Evolutionary conservation across 2,888 invertebrate species (phyloP), one percentile per base, ranked within the genome.

Genomic region (Lepidochitona cinerea): DNA sequence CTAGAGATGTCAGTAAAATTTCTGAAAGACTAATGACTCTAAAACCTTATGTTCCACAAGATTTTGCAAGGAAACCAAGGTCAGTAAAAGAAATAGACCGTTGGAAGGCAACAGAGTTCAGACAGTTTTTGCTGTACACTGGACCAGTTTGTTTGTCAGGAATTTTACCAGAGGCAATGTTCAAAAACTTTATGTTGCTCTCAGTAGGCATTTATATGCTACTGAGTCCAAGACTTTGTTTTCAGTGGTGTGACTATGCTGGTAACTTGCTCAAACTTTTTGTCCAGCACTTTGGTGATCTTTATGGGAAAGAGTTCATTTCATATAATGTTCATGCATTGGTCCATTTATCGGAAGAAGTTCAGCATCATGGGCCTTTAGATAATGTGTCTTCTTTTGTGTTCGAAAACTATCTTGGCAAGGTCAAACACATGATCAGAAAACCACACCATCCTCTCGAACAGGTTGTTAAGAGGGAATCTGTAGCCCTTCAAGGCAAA

Each of bases 311-410:
- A 73, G 81, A 86, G 52, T 79, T 80, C 72, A 75, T 89, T 2
- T 79, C 79, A 5, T 87, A 87, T 73, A 91, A 90, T 81, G 79
- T 90, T 18, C 90, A 91, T 76, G 81, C 81, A 67, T 74, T 91
- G 29, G 70, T 80, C 33, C 90, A 90, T 79, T 53, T 90, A 36
- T 79, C 85, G 29, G 83, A 83, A 68, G 89, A 90, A 73, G 85
- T 81, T 7, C 53, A 71, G 72, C 79, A 70, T 37, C 86, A 83
- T 76, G 89, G 89, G 14, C 52, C 71, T 29, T 77, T 89, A 23
- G 83, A 85, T 68, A 77, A 77, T 52, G 85, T 87, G 71, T 84
- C 79, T 68, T 83, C 88, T n/a, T 90, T 89, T 78, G 81, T 83
- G 7, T 90, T 86, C 81, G 88, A 90, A 78, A 88, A 83, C 66